Evolutionary conservation across 2,113 vertebrate species (phyloP).

Genomic region (Tympanuchus pallidicinctus): DNA sequence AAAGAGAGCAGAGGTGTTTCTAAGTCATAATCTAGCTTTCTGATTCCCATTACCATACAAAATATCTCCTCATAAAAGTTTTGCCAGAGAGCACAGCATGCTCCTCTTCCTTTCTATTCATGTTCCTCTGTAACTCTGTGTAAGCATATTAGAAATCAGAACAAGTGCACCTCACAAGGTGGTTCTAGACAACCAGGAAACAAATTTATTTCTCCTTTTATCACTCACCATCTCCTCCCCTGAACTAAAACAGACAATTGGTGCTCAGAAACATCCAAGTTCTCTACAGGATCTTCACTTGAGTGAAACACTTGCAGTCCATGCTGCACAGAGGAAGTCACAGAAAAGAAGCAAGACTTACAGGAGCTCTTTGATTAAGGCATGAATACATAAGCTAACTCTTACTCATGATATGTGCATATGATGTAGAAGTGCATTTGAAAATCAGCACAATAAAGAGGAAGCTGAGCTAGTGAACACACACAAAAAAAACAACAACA

Average conservation of each 20-base stretch:
- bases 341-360: not conserved
- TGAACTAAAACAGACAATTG: not conserved
- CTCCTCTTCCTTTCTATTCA: not conserved
- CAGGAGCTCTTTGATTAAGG: not conserved
- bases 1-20: not conserved
- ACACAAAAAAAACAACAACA: not conserved
- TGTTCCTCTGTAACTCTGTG: not conserved
- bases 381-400: not conserved
- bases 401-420: not conserved
- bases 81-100: not conserved
- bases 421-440: conserved; percentile 33
- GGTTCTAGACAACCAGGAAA: not conserved
- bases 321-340: not conserved
- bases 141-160: not conserved
- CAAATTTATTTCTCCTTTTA: not conserved
- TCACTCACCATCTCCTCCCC: not conserved
- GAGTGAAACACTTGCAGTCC: not conserved
- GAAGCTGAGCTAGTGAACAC: not conserved
- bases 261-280: not conserved
- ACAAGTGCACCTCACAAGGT: not conserved
- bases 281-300: not conserved
- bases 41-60: not conserved
- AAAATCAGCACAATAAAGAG: conserved; percentile 17
- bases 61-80: not conserved
- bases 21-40: not conserved